Evolutionary conservation across 2,113 vertebrate genomes (phyloP).

Genomic region (Cephalopterus ornatus): DNA sequence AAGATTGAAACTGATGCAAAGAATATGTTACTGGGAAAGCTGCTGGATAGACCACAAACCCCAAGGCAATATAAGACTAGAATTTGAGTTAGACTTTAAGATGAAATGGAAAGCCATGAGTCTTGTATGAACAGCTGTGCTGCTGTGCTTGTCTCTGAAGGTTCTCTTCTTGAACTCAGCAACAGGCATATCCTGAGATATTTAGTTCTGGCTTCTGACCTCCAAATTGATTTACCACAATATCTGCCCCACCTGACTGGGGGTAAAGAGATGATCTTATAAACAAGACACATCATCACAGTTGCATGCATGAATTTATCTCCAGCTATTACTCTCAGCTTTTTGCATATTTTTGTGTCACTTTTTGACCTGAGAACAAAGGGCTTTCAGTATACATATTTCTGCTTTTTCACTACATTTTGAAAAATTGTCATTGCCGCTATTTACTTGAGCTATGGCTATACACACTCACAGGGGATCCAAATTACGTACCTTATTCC

Average conservation of each 20-base stretch:
- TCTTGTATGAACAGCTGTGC: background rate
- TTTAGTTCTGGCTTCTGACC: background rate
- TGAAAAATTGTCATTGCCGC: background rate
- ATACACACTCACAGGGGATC: background rate
- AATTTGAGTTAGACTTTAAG: background rate
- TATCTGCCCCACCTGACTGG: background rate
- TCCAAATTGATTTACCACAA: background rate
- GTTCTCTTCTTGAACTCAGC: background rate
- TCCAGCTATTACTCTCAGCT: background rate
- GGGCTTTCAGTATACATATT: background rate
- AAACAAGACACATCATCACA: background rate
- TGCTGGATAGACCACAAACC: background rate
- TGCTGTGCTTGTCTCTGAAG: background rate
- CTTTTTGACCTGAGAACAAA: slow-evolving; percentile 4
- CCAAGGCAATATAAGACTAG: background rate
- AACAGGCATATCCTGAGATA: background rate
- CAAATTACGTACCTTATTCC: slow-evolving; percentile 8
- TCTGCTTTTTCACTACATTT: background rate
- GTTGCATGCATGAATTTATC: background rate
- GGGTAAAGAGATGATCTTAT: background rate
- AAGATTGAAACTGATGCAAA: background rate
- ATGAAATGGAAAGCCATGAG: background rate
- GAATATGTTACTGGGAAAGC: background rate
- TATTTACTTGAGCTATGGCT: background rate
- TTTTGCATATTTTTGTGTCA: background rate